Base-by-base conservation (phyloP, 2,113 vertebrate genomes). In the Xerus inauris region DNA sequence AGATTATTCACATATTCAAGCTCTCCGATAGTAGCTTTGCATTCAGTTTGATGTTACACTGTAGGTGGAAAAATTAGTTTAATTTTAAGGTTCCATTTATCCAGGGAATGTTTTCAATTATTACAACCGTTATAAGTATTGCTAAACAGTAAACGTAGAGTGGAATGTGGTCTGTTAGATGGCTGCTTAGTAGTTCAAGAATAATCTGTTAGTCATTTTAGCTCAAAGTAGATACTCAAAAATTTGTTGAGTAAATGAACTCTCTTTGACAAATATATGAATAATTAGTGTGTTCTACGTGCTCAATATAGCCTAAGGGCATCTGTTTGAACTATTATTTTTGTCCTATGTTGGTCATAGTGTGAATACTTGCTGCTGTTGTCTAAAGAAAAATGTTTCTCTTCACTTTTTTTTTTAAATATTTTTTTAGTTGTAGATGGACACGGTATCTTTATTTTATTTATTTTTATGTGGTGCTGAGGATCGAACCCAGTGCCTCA, bases 201-300 rank as follows among this genome's bases (percentile, higher is more conserved):
- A 64, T 47, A 95, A 73, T 76, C 32, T 45, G 40, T 62, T 54
- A 81, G 71, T 96, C 42, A 51, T 92, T 20, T 91, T 47, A 83
- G 49, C 64, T 75, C 38, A 32, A 67, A 94, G 49, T 67, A 94
- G 83, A 51, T 85, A 35, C 35, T 75, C 22, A 10, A 67, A 81
- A 80, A 92, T 90, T 57, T 89, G 76, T 92, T 92, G 64, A 96
- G 64, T 90, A 71, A 89, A 72, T 83, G 28, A 92, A 92, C 92
- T 89, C 57, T 86, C 47, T 89, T 69, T 47, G 38, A 81, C 64
- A 75, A 89, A 76, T 77, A 88, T 86, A 59, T 97, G 54, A 40
- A 6, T 94, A 85, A 88, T 32, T 67, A 65, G 26, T 81, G 49
- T 81, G 38, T 72, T 79, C 59, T 47, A 87, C 59, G 42, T 72